Percentiles rank a stretch among this genome's conserved stretches.
phyloP scores from a whole-genome alignment of 2,797 vertebrate genomes.

The Meriones psammophilus region DNA sequence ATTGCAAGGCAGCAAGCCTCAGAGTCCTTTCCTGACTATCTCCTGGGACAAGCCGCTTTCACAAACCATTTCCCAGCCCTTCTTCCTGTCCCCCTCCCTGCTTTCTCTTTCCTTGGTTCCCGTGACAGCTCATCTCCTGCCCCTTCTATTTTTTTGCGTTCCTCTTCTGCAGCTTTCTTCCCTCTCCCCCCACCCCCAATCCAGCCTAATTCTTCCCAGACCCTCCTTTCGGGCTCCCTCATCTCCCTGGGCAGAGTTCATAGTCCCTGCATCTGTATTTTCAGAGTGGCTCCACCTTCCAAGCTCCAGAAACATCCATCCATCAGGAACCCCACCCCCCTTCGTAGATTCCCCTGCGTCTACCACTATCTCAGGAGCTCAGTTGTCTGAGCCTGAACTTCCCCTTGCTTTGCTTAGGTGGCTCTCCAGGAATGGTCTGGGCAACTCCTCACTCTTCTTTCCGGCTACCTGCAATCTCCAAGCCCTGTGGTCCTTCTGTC shows the following conservation, averaged over 20 bases:
- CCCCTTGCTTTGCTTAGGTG: not conserved
- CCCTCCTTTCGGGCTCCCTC: not conserved
- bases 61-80: not conserved
- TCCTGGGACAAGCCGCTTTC: not conserved
- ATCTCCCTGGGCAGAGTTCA: not conserved
- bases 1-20: not conserved
- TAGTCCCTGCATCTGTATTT: not conserved
- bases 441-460: not conserved
- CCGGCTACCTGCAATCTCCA: not conserved
- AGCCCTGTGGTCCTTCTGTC: not conserved
- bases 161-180: not conserved
- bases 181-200: not conserved
- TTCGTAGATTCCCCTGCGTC: not conserved
- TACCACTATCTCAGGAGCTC: not conserved
- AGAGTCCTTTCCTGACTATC: fast-evolving
- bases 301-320: not conserved
- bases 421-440: not conserved
- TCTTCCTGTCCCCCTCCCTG: not conserved
- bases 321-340: not conserved
- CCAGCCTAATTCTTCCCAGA: not conserved
- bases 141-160: not conserved
- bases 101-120: not conserved
- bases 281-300: not conserved
- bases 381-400: not conserved
- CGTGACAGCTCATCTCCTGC: fast-evolving